phyloP scores from a whole-genome alignment of 2,797 vertebrate species.

The Neomorphus geoffroyi region DNA sequence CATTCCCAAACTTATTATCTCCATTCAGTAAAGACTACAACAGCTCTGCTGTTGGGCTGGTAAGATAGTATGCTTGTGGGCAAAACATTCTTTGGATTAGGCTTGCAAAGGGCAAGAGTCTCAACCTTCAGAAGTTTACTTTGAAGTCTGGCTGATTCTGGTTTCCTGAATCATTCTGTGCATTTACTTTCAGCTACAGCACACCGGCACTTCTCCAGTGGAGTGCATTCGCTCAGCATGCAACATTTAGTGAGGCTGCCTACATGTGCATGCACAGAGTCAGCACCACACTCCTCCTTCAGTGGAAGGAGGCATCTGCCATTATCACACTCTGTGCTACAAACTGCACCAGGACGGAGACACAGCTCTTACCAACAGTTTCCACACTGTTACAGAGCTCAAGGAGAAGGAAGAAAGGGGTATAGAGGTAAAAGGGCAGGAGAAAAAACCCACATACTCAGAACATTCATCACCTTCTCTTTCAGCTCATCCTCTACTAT shows the following conservation, averaged over 20 bases:
- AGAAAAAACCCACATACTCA: neutral
- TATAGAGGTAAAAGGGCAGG: neutral
- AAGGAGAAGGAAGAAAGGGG: neutral
- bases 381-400: neutral
- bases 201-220: neutral
- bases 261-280: neutral
- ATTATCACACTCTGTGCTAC: neutral
- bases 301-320: neutral
- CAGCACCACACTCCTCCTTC: neutral
- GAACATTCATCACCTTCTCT: neutral
- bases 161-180: conserved; percentile 18
- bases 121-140: conserved; percentile 53
- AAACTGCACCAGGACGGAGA: neutral
- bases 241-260: neutral
- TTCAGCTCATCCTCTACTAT: neutral
- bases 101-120: conserved; percentile 33
- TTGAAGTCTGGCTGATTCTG: conserved; percentile 37
- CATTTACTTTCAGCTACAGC: neutral
- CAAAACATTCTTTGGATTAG: conserved; percentile 52
- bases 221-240: neutral
- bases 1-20: conserved; percentile 52
- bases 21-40: conserved; percentile 43
- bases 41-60: conserved; percentile 34
- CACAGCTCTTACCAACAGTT: neutral
- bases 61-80: conserved; percentile 32